A percentile compares a stretch with the other conserved stretches of the same genome.
Conservation (phyloP, 2,113 vertebrate species). For the Datnioides undecimradiatus region DNA sequence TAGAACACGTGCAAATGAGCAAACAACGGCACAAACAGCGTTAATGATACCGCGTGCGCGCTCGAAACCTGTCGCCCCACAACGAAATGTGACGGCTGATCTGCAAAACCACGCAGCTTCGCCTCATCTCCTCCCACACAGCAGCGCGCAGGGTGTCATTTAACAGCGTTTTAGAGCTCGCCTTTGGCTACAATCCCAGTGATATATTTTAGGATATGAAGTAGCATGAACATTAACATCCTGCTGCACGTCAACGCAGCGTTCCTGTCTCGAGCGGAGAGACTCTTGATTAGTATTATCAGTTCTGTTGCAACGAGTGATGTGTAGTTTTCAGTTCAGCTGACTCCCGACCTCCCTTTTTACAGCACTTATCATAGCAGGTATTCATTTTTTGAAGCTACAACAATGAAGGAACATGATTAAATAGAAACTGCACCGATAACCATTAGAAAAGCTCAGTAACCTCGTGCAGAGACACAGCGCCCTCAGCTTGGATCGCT, state of each 20-base stretch:
- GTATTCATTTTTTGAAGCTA: too few species aligned
- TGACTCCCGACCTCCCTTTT: not conserved
- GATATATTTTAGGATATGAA: conserved; percentile 15
- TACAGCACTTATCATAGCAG: too few species aligned
- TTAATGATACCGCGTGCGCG: not conserved
- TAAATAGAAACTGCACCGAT: too few species aligned
- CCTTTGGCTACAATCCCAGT: not conserved
- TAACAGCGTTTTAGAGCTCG: not conserved
- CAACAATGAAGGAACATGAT: too few species aligned
- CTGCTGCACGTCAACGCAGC: not conserved
- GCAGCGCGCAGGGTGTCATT: conserved; percentile 4
- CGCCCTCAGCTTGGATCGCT: too few species aligned
- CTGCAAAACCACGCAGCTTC: not conserved
- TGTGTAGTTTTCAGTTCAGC: not conserved
- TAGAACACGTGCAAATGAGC: not conserved
- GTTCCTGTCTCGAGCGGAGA: not conserved
- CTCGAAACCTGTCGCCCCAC: not conserved
- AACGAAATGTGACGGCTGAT: not conserved
- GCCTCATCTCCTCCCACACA: conserved; percentile 19
- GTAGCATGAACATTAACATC: not conserved
- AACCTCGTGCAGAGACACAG: too few species aligned
- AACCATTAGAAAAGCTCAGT: too few species aligned
- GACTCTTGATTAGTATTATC: not conserved
- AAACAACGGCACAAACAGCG: not conserved
- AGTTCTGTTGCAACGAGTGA: not conserved